A percentile compares a stretch with the other conserved stretches of the same genome.
These are phyloP conservation scores for Drosophila anomelani DNA, from an alignment of 2,888 invertebrate species.

Conservation along the genomic window DNA sequence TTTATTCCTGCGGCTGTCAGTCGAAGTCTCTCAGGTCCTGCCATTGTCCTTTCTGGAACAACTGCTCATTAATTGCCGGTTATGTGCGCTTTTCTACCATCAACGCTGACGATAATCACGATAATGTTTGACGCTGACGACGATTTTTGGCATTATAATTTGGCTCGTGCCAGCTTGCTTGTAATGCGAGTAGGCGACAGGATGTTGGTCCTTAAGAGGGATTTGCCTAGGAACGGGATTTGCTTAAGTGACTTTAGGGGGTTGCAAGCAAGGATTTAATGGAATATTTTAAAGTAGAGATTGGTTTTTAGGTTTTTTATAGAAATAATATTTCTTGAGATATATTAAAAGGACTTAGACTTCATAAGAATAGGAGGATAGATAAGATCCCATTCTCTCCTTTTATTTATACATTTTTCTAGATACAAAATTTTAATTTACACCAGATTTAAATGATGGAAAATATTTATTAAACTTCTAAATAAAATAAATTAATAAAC, in stretches of 20 bases:
- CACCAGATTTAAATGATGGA: neutral
- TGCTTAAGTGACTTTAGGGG: slow-evolving; percentile 16
- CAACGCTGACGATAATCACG: slow-evolving; percentile 30
- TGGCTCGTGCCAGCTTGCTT: slow-evolving; percentile 73
- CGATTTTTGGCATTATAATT: slow-evolving; percentile 58
- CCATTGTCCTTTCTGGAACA: slow-evolving; percentile 57
- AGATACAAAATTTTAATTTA: fast-evolving
- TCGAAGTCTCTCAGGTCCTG: slow-evolving; percentile 39
- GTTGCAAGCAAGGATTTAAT: neutral
- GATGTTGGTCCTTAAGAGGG: neutral
- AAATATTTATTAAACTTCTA: neutral
- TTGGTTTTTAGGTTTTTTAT: neutral
- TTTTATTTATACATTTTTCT: neutral
- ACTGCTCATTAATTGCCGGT: slow-evolving; percentile 79
- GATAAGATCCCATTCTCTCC: neutral
- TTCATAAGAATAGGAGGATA: neutral
- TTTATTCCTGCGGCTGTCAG: slow-evolving; percentile 66
- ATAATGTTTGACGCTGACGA: slow-evolving; percentile 26
- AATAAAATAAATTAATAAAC: neutral
- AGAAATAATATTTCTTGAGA: neutral
- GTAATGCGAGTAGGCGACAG: slow-evolving; percentile 42
- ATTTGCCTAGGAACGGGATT: slow-evolving; percentile 11
- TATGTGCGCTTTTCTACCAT: slow-evolving; percentile 61
- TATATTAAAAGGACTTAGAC: neutral
- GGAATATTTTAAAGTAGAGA: neutral